phyloP scores from a whole-genome alignment of 2,797 vertebrate genomes.

The Chelmon rostratus region DNA sequence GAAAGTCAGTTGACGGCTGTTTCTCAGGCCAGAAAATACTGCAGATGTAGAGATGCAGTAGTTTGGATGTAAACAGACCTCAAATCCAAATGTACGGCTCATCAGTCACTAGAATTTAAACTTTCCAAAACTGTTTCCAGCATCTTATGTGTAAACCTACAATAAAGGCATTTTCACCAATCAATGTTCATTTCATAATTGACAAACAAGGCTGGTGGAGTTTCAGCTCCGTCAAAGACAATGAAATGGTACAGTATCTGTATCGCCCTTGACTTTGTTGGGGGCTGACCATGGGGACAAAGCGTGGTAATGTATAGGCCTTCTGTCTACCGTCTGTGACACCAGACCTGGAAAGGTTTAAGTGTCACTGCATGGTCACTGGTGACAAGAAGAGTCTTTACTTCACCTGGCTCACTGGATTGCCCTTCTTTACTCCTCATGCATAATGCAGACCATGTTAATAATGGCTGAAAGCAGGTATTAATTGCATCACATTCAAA shows the following conservation, averaged over 20 bases:
- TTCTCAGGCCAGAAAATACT: slow-evolving; percentile 17
- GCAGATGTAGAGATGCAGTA: slow-evolving; percentile 34
- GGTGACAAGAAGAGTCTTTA: slow-evolving; percentile 51
- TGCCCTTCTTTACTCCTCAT: slow-evolving; percentile 64
- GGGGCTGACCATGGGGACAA: slow-evolving; percentile 39
- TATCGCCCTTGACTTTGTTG: slow-evolving; percentile 29
- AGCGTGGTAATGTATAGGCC: slow-evolving; percentile 59
- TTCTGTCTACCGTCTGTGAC: slow-evolving; percentile 25
- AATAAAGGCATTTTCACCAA: background rate
- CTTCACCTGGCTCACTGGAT: slow-evolving; percentile 30
- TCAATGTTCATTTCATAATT: slow-evolving; percentile 23
- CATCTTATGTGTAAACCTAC: background rate
- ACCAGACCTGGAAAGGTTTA: slow-evolving; percentile 57
- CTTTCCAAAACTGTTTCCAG: background rate
- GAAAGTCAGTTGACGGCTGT: slow-evolving; percentile 58
- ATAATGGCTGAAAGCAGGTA: slow-evolving; percentile 56
- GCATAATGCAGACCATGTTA: slow-evolving; percentile 70
- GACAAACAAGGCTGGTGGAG: slow-evolving; percentile 25
- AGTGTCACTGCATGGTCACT: slow-evolving; percentile 50
- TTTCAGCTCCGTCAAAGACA: slow-evolving; percentile 39
- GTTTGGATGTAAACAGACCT: background rate
- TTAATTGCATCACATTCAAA: slow-evolving; percentile 62
- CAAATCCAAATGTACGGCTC: background rate
- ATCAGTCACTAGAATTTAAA: background rate
- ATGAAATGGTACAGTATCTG: slow-evolving; percentile 37